These are phyloP conservation scores for Neodon shergylaensis DNA, from an alignment of 2,113 vertebrate species.

Conservation along the genomic window DNA sequence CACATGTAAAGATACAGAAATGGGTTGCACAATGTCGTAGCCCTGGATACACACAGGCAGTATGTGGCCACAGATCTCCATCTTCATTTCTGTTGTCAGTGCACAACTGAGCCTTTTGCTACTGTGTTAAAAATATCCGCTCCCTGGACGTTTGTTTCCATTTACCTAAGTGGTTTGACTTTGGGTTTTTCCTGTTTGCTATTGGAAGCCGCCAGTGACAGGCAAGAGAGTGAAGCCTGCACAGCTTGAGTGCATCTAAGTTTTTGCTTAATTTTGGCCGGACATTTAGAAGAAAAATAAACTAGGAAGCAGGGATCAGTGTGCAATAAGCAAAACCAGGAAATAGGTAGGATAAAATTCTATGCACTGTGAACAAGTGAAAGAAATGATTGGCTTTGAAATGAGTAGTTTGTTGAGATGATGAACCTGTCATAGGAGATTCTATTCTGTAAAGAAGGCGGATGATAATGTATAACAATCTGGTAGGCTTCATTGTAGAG, in stretches of 20 bases:
- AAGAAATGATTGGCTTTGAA: conserved; percentile 80
- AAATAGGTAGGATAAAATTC: conserved; percentile 82
- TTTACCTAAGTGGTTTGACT: conserved; percentile 86
- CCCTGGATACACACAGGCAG: conserved; percentile 76
- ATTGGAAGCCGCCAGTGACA: conserved; percentile 83
- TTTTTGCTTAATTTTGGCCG: conserved; percentile 86
- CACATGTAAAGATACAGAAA: conserved; percentile 41
- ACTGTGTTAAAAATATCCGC: conserved; percentile 80
- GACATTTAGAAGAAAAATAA: conserved; percentile 82
- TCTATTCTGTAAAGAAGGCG: conserved; percentile 77
- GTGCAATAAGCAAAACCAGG: conserved; percentile 82
- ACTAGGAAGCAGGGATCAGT: conserved; percentile 79
- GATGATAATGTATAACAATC: conserved; percentile 80
- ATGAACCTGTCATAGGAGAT: conserved; percentile 75
- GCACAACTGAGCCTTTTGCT: conserved; percentile 77
- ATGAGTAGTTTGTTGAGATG: conserved; percentile 69
- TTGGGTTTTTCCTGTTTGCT: conserved; percentile 84
- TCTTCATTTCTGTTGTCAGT: conserved; percentile 75
- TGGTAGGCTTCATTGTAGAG: conserved; percentile 79
- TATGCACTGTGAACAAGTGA: conserved; percentile 78
- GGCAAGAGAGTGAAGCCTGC: conserved; percentile 79
- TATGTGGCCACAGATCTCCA: conserved; percentile 75
- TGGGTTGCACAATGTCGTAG: conserved; percentile 67
- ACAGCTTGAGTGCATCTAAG: conserved; percentile 83
- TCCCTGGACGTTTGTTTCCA: conserved; percentile 84